Evolutionary conservation across 2,113 vertebrate genomes (phyloP).

Genomic region (Lycaon pictus): DNA sequence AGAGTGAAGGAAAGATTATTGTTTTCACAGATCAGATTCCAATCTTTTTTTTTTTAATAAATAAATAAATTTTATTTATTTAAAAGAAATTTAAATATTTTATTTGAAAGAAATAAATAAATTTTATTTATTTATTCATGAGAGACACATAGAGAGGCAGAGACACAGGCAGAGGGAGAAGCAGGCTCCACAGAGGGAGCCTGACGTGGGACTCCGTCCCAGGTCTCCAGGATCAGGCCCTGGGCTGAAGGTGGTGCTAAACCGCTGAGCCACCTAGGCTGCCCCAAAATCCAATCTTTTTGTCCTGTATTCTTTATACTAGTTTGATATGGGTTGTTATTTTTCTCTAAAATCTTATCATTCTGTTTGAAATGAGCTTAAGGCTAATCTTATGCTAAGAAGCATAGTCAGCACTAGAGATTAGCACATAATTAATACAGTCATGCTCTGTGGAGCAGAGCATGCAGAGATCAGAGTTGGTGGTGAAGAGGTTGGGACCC

Average conservation of each 20-base stretch:
- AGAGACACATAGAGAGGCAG: too few relatives aligned
- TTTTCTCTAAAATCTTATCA: constrained; percentile 54
- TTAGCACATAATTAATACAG: constrained; percentile 50
- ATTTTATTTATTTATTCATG: too few relatives aligned
- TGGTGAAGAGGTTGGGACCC: neutral
- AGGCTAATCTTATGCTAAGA: constrained; percentile 58
- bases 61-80: too few relatives aligned
- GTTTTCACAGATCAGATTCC: constrained; percentile 43
- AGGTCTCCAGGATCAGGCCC: too few relatives aligned
- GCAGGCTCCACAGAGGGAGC: too few relatives aligned
- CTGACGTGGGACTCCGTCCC: too few relatives aligned
- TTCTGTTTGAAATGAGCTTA: constrained; percentile 70
- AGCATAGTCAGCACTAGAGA: constrained; percentile 33
- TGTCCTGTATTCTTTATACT: constrained; percentile 10
- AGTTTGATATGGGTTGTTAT: constrained; percentile 15
- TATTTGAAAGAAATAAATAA: too few relatives aligned
- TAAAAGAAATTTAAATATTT: too few relatives aligned
- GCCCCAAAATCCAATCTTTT: constrained; percentile 12
- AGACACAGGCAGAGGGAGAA: too few relatives aligned
- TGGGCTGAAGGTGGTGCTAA: too few relatives aligned
- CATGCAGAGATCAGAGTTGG: neutral
- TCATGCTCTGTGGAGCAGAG: constrained; percentile 12
- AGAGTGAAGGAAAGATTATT: constrained; percentile 46
- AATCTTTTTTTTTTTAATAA: neutral
- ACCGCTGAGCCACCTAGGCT: too few relatives aligned